Evolutionary conservation across 2,113 vertebrate genomes (phyloP).

Genomic region (Passer domesticus): DNA sequence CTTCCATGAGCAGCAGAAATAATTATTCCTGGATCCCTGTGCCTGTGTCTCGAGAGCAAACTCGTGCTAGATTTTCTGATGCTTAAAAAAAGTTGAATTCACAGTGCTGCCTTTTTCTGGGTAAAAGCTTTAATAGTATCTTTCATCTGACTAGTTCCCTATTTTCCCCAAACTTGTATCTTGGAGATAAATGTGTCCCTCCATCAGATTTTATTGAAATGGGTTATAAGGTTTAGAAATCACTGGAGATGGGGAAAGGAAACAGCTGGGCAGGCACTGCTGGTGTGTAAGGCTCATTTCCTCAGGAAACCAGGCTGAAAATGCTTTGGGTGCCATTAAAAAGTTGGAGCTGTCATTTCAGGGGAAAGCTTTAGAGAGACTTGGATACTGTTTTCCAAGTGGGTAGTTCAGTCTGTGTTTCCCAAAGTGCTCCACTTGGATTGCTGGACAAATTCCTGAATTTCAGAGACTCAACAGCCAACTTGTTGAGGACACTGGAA

Average conservation of each 20-base stretch:
- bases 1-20: constrained; percentile 31
- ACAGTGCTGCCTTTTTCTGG: not conserved
- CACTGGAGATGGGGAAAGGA: not conserved
- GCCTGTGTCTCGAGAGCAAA: not conserved
- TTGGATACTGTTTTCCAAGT: not conserved
- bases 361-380: not conserved
- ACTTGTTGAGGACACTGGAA: not conserved
- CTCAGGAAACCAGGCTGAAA: constrained; percentile 46
- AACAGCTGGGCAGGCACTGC: not conserved
- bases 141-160: constrained; percentile 14
- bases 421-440: not conserved
- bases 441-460: not conserved
- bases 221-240: constrained; percentile 44
- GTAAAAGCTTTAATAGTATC: constrained; percentile 12
- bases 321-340: constrained; percentile 15
- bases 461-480: not conserved
- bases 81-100: constrained; percentile 6
- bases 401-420: not conserved
- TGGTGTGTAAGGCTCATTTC: not conserved
- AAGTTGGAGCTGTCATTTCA: constrained; percentile 18
- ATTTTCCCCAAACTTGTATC: constrained; percentile 17
- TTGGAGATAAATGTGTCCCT: constrained; percentile 28
- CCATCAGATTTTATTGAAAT: constrained; percentile 30
- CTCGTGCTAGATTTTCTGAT: not conserved
- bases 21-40: constrained; percentile 1